Percentiles rank a stretch among this genome's conserved stretches.
Evolutionary conservation across 2,888 invertebrate species (phyloP).

Genomic region (Ennomos fuscantarius): DNA sequence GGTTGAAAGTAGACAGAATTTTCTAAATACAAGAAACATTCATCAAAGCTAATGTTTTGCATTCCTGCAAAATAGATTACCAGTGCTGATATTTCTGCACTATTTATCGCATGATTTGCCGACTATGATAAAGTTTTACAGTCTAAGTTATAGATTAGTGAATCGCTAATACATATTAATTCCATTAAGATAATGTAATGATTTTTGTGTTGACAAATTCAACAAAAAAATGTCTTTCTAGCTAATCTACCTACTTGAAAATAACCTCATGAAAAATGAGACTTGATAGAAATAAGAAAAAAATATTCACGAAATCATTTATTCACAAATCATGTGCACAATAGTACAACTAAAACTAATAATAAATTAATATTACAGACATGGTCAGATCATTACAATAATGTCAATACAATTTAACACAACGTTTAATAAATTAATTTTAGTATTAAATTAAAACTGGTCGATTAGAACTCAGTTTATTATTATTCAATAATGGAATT

Average conservation of each 20-base stretch:
- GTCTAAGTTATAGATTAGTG: background rate
- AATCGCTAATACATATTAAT: background rate
- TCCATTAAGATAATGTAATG: constrained; percentile 12
- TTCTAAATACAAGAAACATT: no score
- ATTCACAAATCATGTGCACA: constrained; percentile 39
- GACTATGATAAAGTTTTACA: background rate
- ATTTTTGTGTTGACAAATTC: no score
- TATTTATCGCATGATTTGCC: no score
- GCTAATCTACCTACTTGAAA: no score
- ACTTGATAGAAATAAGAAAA: background rate
- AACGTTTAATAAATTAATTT: constrained; percentile 6
- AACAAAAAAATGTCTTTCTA: no score
- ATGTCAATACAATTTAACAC: constrained; percentile 27
- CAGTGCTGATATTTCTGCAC: no score
- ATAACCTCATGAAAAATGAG: no score
- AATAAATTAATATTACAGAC: constrained; percentile 30
- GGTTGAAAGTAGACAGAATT: no score
- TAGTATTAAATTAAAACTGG: constrained; percentile 13
- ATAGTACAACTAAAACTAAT: constrained; percentile 33
- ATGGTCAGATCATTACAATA: constrained; percentile 29
- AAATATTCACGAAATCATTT: constrained; percentile 23
- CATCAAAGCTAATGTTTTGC: no score
- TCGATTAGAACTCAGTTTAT: background rate
- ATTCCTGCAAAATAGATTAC: no score
- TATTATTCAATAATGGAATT: constrained; percentile 25